Base-by-base conservation (phyloP, 1,140 invertebrate genomes). In the Aphaenogaster floridana region DNA sequence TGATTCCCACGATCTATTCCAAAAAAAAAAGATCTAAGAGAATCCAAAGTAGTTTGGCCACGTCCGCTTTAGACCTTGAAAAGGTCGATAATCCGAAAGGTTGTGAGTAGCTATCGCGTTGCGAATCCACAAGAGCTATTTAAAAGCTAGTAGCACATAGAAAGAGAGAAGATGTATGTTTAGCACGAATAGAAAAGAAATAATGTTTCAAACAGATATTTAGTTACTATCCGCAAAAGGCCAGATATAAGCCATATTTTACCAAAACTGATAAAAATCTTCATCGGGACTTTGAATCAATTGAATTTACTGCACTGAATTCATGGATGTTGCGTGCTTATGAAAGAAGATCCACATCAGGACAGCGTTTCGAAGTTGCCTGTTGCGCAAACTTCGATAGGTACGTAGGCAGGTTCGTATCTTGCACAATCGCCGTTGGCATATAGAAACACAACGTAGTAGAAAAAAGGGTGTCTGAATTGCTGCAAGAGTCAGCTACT, bases 391-490 rank as follows among this genome's bases (percentile, higher is more conserved):
- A 91, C 76, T 52, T 87, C 74, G 39, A 57, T 72, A 78, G 83
- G 36, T 90, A 87, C 77, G 79, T 89, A 91, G 88, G 88, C n/a
- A 87, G 79, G 64, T 76, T 90, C 84, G 87, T 87, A 64, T 78
- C 71, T 93, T 91, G 89, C 91, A 92, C 88, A 91, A 93, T 92
- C 91, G 69, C 57, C 36, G 52, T 68, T 76, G 48, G 81, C 79
- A 78, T 83, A 71, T 69, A 71, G 87, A 81, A 66, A 54, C 48
- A 59, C 39, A 63, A 3, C 50, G 48, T 8, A 36, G n/a, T 61
- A 50, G n/a, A 64, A 50, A 45, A 87, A 80, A 79, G 59, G 57
- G 61, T 63, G 61, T 61, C 39, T 52, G 72, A 86, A 88, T 76
- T 52, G 71, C 57, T 74, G 89, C 86, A 90, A 69, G 74, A 86